Conservation (phyloP, 2,797 vertebrate species). For the Cephalopachus bancanus region DNA sequence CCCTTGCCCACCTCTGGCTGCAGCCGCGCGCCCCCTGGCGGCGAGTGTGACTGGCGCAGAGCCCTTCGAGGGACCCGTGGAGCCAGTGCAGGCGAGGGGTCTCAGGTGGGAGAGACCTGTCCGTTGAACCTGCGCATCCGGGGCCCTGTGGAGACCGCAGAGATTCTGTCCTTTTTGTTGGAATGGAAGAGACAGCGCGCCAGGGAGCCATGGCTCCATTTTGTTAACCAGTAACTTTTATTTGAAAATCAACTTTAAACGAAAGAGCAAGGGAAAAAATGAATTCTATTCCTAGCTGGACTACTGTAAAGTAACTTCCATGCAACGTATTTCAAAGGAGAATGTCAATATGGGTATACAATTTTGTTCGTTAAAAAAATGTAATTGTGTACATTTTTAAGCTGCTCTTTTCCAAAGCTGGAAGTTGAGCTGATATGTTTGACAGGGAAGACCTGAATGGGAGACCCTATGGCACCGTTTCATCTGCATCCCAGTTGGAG, state of each 20-base stretch:
- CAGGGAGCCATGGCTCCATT: neutral
- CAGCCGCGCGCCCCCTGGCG: neutral
- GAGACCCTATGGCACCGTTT: neutral
- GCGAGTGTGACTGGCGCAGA: neutral
- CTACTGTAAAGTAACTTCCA: neutral
- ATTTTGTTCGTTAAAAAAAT: neutral
- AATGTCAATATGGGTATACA: neutral
- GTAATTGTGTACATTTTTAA: neutral
- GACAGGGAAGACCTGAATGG: neutral
- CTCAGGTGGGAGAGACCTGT: rapidly evolving
- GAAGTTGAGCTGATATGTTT: neutral
- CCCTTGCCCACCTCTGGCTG: neutral
- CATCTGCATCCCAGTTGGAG: neutral
- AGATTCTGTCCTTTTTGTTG: neutral
- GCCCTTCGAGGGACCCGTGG: neutral
- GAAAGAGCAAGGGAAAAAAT: neutral
- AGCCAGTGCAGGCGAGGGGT: neutral
- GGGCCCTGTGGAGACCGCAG: neutral
- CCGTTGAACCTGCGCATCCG: neutral
- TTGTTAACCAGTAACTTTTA: neutral
- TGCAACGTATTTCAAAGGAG: constrained; percentile 24
- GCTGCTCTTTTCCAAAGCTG: neutral
- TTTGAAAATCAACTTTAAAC: neutral
- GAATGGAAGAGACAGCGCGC: neutral
- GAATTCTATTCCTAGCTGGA: neutral